These are phyloP conservation scores for Zaprionus lachaisei DNA, from an alignment of 1,140 invertebrate genomes.

Conservation along the genomic window DNA sequence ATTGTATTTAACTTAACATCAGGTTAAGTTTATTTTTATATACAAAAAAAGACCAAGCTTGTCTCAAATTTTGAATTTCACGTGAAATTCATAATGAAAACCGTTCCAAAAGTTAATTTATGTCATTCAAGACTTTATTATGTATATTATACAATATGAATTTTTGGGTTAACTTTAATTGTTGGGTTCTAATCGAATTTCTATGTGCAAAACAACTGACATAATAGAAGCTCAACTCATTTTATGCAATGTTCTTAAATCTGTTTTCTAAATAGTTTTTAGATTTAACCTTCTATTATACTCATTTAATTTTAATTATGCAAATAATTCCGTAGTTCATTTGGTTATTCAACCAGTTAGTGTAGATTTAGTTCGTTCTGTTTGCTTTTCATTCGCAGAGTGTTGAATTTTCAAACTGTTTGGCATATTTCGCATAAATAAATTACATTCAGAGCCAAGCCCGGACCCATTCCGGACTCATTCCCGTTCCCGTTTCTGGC, in stretches of 20 bases:
- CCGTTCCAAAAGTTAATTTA: background rate
- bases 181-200: background rate
- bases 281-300: background rate
- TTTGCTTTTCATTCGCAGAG: conserved; percentile 18
- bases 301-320: background rate
- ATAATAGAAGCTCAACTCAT: background rate
- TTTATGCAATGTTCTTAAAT: background rate
- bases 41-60: too few species aligned
- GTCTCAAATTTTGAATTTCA: background rate
- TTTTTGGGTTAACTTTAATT: background rate
- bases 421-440: conserved; percentile 72
- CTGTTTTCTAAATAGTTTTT: background rate
- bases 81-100: background rate
- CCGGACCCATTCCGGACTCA: conserved; percentile 6
- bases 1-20: background rate
- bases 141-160: background rate
- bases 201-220: background rate
- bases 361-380: conserved; percentile 42
- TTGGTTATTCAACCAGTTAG: conserved; percentile 23
- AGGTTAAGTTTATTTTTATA: background rate
- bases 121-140: background rate
- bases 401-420: conserved; percentile 57
- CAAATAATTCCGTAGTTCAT: background rate
- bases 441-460: conserved; percentile 59
- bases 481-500: background rate